Base-by-base conservation (phyloP, 2,888 invertebrate species). In the Ornithoptera alexandrae region DNA sequence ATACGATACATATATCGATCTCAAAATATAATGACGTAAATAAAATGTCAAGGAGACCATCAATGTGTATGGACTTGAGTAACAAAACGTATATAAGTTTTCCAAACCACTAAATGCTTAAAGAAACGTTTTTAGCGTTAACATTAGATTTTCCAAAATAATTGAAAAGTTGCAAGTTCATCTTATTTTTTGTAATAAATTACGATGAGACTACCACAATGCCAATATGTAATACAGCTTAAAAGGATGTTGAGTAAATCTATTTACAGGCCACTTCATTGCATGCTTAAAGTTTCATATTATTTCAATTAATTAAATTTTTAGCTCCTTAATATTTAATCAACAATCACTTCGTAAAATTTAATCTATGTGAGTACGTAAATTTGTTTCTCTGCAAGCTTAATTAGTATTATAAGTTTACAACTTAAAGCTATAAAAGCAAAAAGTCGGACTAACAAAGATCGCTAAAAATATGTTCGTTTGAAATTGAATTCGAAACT, bases 401-500 rank as follows among this genome's bases (percentile, higher is more conserved):
- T 53, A 53, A 58, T 58, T 22, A 58, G n/a, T 17, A 17, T 59
- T 39, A 39, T 39, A 39, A 39, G 39, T 39, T 39, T 39, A 39
- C 39, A 39, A 39, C 7, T 59, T 15, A 30, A 59, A 30, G 17
- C 24, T 12, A 30, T 30, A 59, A 58, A 58, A 58, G 58, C 12
- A n/a, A 57, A 5, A 7, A 58, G 22, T 20, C 20, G 8, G 24
- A 15, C 57, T 65, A 64, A 64, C 36, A 65, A 65, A 65, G 57
- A 36, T 1, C 10, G 39, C 22, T 42, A 22, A 59, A 65, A 65
- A 65, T 59, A 65, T 65, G 58, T 65, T 58, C 20, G 10, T 22
- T 65, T 46, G 58, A 24, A 59, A 65, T 65, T 59, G 46, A 46
- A 59, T 58, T 65, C 58, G 58, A 59, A 65, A 59, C 65, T 65